Evolutionary conservation across 2,888 invertebrate genomes (phyloP).

Genomic region (Saturnia japonica): DNA sequence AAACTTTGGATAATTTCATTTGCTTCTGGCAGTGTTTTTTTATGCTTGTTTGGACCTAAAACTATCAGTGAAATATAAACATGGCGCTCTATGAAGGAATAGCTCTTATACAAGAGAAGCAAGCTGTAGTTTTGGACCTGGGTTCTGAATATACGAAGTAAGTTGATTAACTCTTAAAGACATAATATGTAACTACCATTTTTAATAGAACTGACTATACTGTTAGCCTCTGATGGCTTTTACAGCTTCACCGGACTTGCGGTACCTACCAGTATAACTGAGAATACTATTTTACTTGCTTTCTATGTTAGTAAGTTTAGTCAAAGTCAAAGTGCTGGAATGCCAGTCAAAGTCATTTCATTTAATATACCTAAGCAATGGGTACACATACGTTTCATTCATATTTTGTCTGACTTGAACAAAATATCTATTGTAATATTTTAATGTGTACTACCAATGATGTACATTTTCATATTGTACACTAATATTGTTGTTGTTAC

Average conservation of each 20-base stretch:
- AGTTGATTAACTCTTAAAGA: constrained; percentile 44
- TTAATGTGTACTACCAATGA: no score
- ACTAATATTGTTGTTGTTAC: no score
- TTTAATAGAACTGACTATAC: no score
- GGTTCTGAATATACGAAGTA: constrained; percentile 96
- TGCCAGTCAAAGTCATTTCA: no score
- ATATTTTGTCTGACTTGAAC: no score
- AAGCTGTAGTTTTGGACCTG: constrained; percentile 94
- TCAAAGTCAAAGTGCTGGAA: not conserved
- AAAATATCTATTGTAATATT: no score
- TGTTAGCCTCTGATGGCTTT: no score
- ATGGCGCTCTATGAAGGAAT: constrained; percentile 92
- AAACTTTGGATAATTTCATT: not conserved
- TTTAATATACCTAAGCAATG: not conserved
- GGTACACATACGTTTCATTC: not conserved
- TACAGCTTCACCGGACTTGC: no score
- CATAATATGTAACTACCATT: no score
- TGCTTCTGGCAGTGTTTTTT: not conserved
- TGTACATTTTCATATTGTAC: no score
- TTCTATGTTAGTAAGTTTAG: not conserved
- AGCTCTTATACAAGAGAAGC: constrained; percentile 91
- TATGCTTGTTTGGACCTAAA: not conserved
- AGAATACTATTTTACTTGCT: not conserved
- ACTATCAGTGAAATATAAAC: constrained; percentile 10
- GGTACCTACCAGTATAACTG: not conserved